phyloP scores from a whole-genome alignment of 2,797 vertebrate genomes.

The Poecilia wingei region DNA sequence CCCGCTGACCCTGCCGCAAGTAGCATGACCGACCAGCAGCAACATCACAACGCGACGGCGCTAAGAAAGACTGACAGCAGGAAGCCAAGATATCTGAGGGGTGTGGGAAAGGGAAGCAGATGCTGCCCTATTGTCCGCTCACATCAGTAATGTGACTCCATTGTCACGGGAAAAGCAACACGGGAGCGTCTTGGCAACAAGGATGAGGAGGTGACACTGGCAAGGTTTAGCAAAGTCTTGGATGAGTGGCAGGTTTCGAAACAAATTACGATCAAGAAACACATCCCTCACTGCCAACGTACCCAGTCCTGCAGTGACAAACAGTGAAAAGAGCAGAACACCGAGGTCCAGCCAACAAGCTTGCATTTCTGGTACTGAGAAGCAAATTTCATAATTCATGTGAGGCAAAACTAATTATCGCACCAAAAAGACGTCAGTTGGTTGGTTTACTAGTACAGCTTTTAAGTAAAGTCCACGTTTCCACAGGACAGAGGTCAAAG shows the following conservation, averaged over 20 bases:
- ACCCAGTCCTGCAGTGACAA: not conserved
- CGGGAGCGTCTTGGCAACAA: conserved; percentile 21
- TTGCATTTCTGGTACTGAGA: not conserved
- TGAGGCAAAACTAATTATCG: not conserved
- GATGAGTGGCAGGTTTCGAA: conserved; percentile 25
- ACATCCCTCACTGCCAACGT: not conserved
- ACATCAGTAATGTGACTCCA: conserved; percentile 36
- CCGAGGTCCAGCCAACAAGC: not conserved
- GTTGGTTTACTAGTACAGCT: not conserved
- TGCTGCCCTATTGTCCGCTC: conserved; percentile 36
- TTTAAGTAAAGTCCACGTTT: not conserved
- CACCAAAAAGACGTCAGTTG: not conserved
- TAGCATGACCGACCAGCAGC: conserved; percentile 19
- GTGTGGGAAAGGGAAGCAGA: conserved; percentile 42
- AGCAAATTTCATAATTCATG: not conserved
- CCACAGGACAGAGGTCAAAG: not conserved
- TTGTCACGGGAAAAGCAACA: conserved; percentile 21
- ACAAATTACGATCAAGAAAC: conserved; percentile 31
- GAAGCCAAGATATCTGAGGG: conserved; percentile 23
- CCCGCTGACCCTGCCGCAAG: conserved; percentile 34
- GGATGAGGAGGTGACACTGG: conserved; percentile 15
- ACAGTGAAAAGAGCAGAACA: conserved; percentile 8
- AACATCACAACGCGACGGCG: conserved; percentile 10
- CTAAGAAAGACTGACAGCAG: conserved; percentile 27
- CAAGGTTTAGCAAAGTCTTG: conserved; percentile 23